Evolutionary conservation across 2,113 vertebrate genomes (phyloP), one percentile per base, ranked within the genome.

Genomic region (Paratilapia polleni): DNA sequence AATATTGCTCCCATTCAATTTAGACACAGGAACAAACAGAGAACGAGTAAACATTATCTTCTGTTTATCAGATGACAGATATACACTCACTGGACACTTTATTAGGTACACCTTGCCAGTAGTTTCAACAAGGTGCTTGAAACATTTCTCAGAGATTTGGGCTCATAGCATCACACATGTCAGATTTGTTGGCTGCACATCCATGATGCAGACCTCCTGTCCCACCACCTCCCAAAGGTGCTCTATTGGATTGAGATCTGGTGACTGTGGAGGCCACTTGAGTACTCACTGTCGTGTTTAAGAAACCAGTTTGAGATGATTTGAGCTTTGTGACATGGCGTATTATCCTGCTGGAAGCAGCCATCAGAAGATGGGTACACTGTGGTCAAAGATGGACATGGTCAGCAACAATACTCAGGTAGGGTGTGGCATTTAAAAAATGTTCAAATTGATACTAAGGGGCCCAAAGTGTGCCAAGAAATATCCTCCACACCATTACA

Each of bases 51-150:
- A 82, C n/a, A 20, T 52, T 9, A 49, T 19, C 54, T 61, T 61
- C 28, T 83, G 82, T 85, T 78, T 22, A 83, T 83, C 73, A 70
- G 59, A 81, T 34, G 73, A 57, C 59, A 60, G 22, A 57, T 47
- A 15, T 24, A 9, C 22, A 73, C 17, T 31, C 26, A 31, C 17
- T 2, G 13, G 41, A 14, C 41, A 43, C n/a, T n/a, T n/a, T n/a
- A n/a, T n/a, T n/a, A 4, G 41, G 13, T 43, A 43, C 3, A 43
- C 13, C 41, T 43, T 12, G 9, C 41, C 13, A 1, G 41, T 43
- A 43, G 1, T 4, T 70, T 70, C 66, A 52, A 70, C 49, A 70
- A 70, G 24, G 24, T 49, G 24, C 17, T 12, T 15, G 24, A 70
- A 70, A 70, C 24, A 43, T 43, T 4, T 13, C 41, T 43, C 41